Evolutionary conservation across 2,797 vertebrate species (phyloP).

Genomic region (Borostomias antarcticus): DNA sequence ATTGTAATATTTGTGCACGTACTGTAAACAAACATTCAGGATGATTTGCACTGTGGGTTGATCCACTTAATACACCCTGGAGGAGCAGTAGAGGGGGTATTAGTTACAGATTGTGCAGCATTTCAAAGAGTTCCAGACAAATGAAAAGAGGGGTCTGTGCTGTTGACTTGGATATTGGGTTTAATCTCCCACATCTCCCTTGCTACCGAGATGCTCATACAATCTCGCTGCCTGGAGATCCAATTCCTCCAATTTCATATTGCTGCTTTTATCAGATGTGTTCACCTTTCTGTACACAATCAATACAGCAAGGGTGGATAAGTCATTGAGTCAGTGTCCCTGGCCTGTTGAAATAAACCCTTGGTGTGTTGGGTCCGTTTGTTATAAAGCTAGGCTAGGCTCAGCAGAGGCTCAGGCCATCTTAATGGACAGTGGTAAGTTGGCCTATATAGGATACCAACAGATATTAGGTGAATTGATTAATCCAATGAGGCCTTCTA

Average conservation of each 20-base stretch:
- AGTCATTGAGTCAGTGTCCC: constrained; percentile 4
- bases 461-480: no score
- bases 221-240: constrained; percentile 45
- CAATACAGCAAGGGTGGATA: constrained; percentile 21
- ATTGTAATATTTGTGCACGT: no score
- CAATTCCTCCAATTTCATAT: constrained; percentile 38
- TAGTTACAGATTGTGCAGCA: background rate
- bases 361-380: background rate
- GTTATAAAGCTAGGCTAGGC: background rate
- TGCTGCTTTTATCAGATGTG: constrained; percentile 61
- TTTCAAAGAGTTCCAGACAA: constrained; percentile 14
- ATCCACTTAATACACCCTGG: background rate
- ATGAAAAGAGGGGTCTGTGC: constrained; percentile 64
- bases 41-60: background rate
- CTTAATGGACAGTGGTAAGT: background rate
- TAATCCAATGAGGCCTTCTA: no score
- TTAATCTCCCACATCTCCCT: constrained; percentile 57
- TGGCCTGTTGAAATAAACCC: constrained; percentile 9
- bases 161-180: constrained; percentile 63
- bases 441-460: no score
- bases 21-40: background rate
- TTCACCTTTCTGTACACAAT: constrained; percentile 42
- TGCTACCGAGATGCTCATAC: constrained; percentile 37
- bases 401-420: background rate
- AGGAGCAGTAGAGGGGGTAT: background rate